A percentile compares a stretch with the other conserved stretches of the same genome.
Evolutionary conservation across 2,888 invertebrate species (phyloP).

Genomic region (Clanis bilineata): DNA sequence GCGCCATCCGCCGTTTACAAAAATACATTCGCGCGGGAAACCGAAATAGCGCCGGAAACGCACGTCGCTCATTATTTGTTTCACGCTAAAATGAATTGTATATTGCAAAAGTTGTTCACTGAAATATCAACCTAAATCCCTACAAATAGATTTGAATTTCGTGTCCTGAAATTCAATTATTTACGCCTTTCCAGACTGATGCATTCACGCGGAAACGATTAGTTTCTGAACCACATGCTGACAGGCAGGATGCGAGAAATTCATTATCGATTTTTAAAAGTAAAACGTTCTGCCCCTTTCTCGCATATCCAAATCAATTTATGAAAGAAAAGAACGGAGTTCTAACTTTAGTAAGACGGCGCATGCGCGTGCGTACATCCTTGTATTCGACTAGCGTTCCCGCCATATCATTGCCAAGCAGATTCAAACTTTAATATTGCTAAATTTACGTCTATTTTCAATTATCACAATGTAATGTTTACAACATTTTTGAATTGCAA

Average conservation of each 20-base stretch:
- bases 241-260: conserved; percentile 74
- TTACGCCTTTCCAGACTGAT: conserved; percentile 33
- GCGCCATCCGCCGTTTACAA: conserved; percentile 49
- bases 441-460: conserved; percentile 11
- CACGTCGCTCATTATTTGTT: conserved; percentile 60
- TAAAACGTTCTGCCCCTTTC: conserved; percentile 40
- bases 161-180: background rate
- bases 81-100: conserved; percentile 25
- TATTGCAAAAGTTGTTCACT: conserved; percentile 26
- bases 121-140: conserved; percentile 15
- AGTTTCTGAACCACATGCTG: conserved; percentile 75
- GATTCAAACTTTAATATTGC: background rate
- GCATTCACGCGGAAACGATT: conserved; percentile 68
- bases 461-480: background rate
- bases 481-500: conserved; percentile 17
- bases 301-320: conserved; percentile 6
- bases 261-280: conserved; percentile 73
- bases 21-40: conserved; percentile 72
- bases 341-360: conserved; percentile 48
- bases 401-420: fast-evolving
- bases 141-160: conserved; percentile 20
- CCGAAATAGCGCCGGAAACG: conserved; percentile 67
- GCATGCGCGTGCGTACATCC: conserved; percentile 43
- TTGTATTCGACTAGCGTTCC: background rate
- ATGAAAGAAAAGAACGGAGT: conserved; percentile 37